These are phyloP conservation scores for Grapholita molesta DNA, from an alignment of 1,140 invertebrate species.

Conservation along the genomic window DNA sequence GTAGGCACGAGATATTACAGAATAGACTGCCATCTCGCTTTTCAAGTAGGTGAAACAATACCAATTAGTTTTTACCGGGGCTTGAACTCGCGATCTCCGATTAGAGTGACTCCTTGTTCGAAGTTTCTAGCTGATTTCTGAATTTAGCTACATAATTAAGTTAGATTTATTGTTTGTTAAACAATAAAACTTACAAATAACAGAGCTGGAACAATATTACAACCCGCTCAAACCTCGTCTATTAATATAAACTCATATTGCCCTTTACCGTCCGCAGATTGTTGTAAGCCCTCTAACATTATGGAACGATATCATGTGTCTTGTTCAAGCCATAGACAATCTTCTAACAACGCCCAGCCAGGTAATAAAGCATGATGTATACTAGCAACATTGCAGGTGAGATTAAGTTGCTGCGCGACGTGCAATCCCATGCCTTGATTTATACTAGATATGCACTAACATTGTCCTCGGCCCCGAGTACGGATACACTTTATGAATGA, in stretches of 20 bases:
- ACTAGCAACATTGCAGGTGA: constrained; percentile 50
- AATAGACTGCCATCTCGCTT: too few relatives aligned
- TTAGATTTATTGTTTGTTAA: too few relatives aligned
- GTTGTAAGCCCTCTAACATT: background rate
- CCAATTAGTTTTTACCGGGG: too few relatives aligned
- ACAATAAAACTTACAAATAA: too few relatives aligned
- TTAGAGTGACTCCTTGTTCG: too few relatives aligned
- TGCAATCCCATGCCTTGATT: constrained; percentile 41
- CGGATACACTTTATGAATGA: constrained; percentile 25
- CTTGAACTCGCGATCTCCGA: too few relatives aligned
- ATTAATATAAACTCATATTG: constrained; percentile 17
- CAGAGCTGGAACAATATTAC: background rate
- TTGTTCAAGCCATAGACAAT: constrained; percentile 16
- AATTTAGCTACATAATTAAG: too few relatives aligned
- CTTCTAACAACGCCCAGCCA: constrained; percentile 17
- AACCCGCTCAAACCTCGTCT: background rate
- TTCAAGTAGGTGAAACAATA: too few relatives aligned
- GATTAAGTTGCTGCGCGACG: constrained; percentile 46
- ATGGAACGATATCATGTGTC: constrained; percentile 13
- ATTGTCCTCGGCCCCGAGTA: constrained; percentile 19
- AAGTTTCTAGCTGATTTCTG: too few relatives aligned
- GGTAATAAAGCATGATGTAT: constrained; percentile 49
- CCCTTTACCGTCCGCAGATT: background rate
- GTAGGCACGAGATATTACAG: too few relatives aligned
- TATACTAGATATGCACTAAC: constrained; percentile 37